A percentile compares a stretch with the other conserved stretches of the same genome.
Conservation (phyloP, 2,888 invertebrate species). For the Scaptomyza cyrtandrae region DNA sequence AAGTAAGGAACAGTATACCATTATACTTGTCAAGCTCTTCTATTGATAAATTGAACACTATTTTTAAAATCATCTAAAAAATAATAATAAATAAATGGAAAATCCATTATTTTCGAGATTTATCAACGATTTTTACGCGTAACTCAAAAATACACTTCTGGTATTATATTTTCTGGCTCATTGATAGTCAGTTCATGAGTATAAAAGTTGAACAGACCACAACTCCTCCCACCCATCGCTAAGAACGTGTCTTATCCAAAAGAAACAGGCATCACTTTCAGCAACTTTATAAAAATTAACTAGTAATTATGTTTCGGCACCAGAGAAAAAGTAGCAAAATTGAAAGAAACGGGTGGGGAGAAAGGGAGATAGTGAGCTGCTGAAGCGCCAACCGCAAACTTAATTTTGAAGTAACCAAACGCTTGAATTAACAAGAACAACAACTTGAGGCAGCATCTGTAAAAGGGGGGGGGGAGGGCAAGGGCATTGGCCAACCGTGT, state of each 20-base stretch:
- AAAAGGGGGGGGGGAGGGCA: background rate
- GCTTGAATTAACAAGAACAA: conserved; percentile 74
- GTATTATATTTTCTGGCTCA: background rate
- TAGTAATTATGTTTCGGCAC: conserved; percentile 66
- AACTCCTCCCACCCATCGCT: background rate
- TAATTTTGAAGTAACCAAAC: conserved; percentile 71
- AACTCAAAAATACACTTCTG: background rate
- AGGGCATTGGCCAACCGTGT: conserved; percentile 47
- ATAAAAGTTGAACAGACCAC: conserved; percentile 2
- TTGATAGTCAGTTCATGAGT: conserved; percentile 10
- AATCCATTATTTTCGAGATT: background rate
- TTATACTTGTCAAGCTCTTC: no score
- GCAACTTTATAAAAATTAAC: conserved; percentile 63
- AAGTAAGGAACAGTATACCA: no score
- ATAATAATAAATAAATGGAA: no score
- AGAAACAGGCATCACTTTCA: conserved; percentile 25
- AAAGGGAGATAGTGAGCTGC: background rate
- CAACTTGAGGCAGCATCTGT: conserved; percentile 35
- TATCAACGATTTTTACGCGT: background rate
- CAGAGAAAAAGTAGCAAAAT: background rate
- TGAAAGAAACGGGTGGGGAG: background rate
- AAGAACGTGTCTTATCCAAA: conserved; percentile 6
- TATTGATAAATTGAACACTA: no score
- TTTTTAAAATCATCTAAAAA: no score
- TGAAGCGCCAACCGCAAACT: conserved; percentile 49